phyloP scores from a whole-genome alignment of 2,888 invertebrate species.

The Lysandra coridon region DNA sequence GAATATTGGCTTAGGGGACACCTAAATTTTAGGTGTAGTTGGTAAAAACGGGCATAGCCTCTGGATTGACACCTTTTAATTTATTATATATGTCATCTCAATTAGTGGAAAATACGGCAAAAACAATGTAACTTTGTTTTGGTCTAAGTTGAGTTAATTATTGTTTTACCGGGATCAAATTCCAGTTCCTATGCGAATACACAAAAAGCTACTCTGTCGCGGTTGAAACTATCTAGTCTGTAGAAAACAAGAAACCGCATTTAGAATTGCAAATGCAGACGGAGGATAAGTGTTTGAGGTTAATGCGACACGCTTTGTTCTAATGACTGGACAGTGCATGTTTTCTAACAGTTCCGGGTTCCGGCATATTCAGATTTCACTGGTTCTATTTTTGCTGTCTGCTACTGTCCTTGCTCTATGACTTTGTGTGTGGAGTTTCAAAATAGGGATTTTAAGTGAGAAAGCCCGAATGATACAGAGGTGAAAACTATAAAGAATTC shows the following conservation, averaged over 20 bases:
- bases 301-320: slow-evolving; percentile 28
- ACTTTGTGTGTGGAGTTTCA: not conserved
- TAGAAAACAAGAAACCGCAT: slow-evolving; percentile 23
- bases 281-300: slow-evolving; percentile 28
- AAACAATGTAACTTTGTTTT: too few species aligned
- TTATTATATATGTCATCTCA: too few species aligned
- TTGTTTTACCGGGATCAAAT: too few species aligned
- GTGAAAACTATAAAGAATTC: too few species aligned
- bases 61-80: too few species aligned
- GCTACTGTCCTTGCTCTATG: not conserved
- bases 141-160: too few species aligned
- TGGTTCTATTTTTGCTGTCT: not conserved
- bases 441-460: not conserved
- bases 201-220: not conserved
- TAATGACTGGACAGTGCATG: slow-evolving; percentile 25
- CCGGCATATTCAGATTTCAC: slow-evolving; percentile 14
- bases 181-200: too few species aligned
- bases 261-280: slow-evolving; percentile 23
- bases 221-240: not conserved
- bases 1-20: too few species aligned
- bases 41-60: too few species aligned
- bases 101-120: too few species aligned
- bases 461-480: too few species aligned
- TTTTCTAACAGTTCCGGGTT: not conserved
- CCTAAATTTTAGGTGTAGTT: too few species aligned